These are phyloP conservation scores for Carposina sasakii DNA, from an alignment of 1,140 invertebrate species.

Conservation along the genomic window DNA sequence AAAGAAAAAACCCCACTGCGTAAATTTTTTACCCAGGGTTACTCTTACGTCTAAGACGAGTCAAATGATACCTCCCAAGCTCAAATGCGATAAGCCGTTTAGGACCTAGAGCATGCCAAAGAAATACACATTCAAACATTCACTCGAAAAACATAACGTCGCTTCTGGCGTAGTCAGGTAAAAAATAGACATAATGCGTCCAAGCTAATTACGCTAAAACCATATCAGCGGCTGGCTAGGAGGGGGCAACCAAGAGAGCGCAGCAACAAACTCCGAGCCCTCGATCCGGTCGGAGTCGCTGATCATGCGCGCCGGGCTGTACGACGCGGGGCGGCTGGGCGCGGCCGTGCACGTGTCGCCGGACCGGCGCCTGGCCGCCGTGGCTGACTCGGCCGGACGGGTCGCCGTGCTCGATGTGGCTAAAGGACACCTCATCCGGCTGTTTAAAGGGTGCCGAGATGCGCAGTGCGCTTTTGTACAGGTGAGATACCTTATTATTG, in stretches of 20 bases:
- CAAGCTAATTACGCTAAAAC: no score
- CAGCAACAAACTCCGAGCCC: conserved; percentile 57
- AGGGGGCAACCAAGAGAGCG: conserved; percentile 65
- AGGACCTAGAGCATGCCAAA: no score
- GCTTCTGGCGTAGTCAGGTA: no score
- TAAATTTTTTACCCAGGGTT: no score
- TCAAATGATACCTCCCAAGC: no score
- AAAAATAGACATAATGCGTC: no score
- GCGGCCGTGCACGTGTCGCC: conserved; percentile 83
- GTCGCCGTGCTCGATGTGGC: conserved; percentile 88
- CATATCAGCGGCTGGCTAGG: conserved; percentile 77
- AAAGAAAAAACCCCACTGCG: no score
- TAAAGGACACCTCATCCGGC: conserved; percentile 84
- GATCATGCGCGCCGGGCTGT: conserved; percentile 85
- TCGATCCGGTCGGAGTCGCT: conserved; percentile 77
- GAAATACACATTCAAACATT: no score
- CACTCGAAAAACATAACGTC: no score
- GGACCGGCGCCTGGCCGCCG: conserved; percentile 83
- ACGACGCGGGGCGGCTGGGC: conserved; percentile 85
- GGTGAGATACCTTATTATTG: conserved; percentile 71
- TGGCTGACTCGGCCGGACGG: conserved; percentile 90
- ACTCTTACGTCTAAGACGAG: no score
- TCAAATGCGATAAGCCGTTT: no score
- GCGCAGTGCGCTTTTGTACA: conserved; percentile 94
- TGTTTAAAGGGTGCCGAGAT: conserved; percentile 96